Conservation (phyloP, 2,797 vertebrate species). For the Pseudomugil tenellus region DNA sequence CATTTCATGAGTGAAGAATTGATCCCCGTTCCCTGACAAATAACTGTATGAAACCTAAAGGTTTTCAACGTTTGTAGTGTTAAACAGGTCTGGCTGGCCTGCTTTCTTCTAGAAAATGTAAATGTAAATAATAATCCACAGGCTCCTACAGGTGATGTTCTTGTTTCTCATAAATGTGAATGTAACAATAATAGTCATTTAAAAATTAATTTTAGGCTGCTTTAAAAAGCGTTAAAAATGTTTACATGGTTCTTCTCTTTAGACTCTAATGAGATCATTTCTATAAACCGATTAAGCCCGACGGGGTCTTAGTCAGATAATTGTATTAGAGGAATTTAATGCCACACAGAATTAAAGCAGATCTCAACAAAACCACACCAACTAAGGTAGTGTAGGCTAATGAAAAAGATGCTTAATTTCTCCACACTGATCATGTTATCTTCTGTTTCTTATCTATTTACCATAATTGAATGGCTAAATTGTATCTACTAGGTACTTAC, state of each 20-base stretch:
- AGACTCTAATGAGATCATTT: conserved; percentile 55
- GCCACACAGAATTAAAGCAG: conserved; percentile 41
- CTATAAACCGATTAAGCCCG: conserved; percentile 54
- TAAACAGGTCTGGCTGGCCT: conserved; percentile 19
- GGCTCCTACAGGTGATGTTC: background rate
- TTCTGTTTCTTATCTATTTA: background rate
- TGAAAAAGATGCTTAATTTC: background rate
- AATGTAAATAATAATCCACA: background rate
- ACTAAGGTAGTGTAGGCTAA: conserved; percentile 2
- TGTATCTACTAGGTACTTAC: conserved; percentile 68
- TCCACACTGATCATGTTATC: background rate
- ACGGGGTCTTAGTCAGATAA: conserved; percentile 50
- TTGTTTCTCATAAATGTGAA: background rate
- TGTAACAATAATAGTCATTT: conserved; percentile 4
- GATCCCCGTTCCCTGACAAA: background rate
- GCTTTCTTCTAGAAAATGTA: conserved; percentile 14
- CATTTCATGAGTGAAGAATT: background rate
- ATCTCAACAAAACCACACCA: conserved; percentile 45
- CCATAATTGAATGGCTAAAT: background rate
- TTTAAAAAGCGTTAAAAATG: background rate
- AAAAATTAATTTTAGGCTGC: conserved; percentile 14
- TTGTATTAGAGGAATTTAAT: conserved; percentile 43
- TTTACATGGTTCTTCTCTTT: conserved; percentile 13
- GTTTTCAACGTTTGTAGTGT: background rate
- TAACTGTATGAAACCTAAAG: background rate